phyloP scores from a whole-genome alignment of 2,888 invertebrate species.

The Chirona hameri region DNA sequence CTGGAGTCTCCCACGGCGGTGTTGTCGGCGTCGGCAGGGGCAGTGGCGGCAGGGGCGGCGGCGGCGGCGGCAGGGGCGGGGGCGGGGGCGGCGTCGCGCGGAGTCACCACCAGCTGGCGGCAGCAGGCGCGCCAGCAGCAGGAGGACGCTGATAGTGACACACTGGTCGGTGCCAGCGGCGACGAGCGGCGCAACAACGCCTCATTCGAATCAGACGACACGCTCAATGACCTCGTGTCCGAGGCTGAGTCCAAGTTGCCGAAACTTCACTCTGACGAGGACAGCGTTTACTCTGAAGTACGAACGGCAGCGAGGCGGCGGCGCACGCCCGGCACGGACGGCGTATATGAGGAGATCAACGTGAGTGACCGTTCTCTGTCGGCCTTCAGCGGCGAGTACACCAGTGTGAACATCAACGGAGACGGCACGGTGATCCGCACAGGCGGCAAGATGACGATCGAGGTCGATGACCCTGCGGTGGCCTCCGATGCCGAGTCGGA shows the following conservation, averaged over 20 bases:
- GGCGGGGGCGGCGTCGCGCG: neutral
- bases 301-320: neutral
- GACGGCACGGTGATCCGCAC: constrained; percentile 33
- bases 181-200: constrained; percentile 31
- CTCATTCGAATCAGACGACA: constrained; percentile 26
- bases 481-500: neutral
- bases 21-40: neutral
- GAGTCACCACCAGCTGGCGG: no score
- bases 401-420: constrained; percentile 12
- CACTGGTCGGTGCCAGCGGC: constrained; percentile 32
- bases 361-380: constrained; percentile 4
- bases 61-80: neutral
- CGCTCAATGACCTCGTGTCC: constrained; percentile 39
- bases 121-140: constrained; percentile 66
- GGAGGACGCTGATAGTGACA: constrained; percentile 65
- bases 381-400: constrained; percentile 26
- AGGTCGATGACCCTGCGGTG: constrained; percentile 32
- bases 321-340: neutral
- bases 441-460: constrained; percentile 36
- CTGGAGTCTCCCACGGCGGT: no score
- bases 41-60: no score
- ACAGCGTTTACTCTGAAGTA: constrained; percentile 31
- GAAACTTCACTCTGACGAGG: constrained; percentile 38
- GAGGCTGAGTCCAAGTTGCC: constrained; percentile 41
- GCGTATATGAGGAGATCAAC: constrained; percentile 1